A percentile compares a stretch with the other conserved stretches of the same genome.
Conservation (phyloP, 2,113 vertebrate genomes). For the Rynchops niger region DNA sequence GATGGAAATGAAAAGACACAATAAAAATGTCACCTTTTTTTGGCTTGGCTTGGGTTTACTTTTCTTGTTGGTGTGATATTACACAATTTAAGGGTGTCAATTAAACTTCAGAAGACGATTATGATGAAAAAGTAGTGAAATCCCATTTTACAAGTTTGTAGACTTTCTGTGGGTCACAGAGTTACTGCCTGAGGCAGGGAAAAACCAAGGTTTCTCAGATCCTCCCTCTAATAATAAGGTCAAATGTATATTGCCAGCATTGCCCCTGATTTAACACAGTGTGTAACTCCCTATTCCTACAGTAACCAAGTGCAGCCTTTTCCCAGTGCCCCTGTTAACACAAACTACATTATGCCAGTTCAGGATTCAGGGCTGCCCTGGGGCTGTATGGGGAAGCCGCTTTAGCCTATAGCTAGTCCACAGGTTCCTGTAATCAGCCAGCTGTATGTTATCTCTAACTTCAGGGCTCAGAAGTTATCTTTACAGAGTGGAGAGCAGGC, state of each 20-base stretch:
- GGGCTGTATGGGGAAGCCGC: not conserved
- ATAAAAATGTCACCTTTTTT: not conserved
- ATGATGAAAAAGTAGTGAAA: not conserved
- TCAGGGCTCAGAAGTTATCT: not conserved
- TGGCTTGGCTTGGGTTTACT: not conserved
- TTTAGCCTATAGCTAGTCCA: rapidly evolving
- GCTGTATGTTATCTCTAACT: not conserved
- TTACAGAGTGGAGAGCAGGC: not conserved
- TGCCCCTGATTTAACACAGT: rapidly evolving
- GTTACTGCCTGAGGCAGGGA: not conserved
- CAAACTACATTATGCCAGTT: not conserved
- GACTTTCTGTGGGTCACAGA: not conserved
- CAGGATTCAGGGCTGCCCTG: not conserved
- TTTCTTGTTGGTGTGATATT: not conserved
- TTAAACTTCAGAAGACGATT: not conserved
- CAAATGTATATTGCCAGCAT: not conserved
- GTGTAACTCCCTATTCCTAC: not conserved
- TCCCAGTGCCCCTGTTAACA: not conserved
- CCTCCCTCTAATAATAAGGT: not conserved
- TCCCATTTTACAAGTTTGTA: not conserved
- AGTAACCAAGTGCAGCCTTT: not conserved
- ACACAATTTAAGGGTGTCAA: not conserved
- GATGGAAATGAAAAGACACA: not conserved
- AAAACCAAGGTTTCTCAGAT: not conserved
- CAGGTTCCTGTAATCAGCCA: not conserved